These are phyloP conservation scores for Campylomormyrus tamandua DNA, from an alignment of 2,113 vertebrate genomes.

Conservation along the genomic window DNA sequence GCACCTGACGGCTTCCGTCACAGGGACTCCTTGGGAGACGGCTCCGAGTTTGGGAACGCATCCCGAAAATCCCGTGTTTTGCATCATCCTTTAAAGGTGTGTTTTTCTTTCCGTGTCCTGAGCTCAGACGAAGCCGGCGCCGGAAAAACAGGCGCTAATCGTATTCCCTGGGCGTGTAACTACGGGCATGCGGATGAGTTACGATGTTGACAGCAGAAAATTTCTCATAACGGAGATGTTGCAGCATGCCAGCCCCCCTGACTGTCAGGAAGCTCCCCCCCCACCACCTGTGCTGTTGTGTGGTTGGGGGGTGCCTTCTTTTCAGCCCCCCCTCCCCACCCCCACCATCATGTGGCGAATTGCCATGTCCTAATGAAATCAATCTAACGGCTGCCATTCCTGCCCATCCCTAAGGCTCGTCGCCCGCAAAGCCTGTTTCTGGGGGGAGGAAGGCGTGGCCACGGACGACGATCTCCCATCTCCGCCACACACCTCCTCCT, in stretches of 20 bases:
- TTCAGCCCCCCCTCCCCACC: neutral
- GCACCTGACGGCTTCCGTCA: neutral
- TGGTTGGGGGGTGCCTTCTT: neutral
- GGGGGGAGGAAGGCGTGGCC: neutral
- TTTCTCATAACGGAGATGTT: neutral
- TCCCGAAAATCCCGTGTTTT: neutral
- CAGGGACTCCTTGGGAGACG: neutral
- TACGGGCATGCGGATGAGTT: neutral
- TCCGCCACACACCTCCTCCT: neutral
- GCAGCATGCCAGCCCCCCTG: neutral
- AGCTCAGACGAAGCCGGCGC: neutral
- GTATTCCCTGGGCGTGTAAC: neutral
- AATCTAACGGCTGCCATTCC: conserved; percentile 16
- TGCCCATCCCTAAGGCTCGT: neutral
- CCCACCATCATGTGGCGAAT: neutral
- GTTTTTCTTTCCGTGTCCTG: neutral
- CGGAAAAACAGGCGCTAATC: neutral
- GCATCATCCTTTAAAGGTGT: neutral
- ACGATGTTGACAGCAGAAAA: neutral
- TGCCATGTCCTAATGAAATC: conserved; percentile 23
- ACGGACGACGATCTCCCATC: conserved; percentile 14
- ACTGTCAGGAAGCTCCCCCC: neutral
- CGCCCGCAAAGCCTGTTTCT: neutral
- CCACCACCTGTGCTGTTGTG: neutral
- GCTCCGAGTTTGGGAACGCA: neutral